Base-by-base conservation (phyloP, 2,888 invertebrate species). In the Drosophila birchii region DNA sequence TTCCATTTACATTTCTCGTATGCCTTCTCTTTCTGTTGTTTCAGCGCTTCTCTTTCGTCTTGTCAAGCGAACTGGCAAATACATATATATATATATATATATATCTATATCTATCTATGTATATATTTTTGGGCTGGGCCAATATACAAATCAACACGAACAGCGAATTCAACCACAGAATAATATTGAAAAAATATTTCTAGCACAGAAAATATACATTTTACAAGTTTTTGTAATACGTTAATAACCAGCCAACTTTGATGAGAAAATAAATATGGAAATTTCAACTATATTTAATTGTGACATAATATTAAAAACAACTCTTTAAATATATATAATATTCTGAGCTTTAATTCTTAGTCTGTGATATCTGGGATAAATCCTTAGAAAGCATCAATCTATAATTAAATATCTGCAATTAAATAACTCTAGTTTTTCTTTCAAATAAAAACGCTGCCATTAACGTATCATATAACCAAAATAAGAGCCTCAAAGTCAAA, bases 1-100 rank as follows among this genome's bases (percentile, higher is more conserved):
- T 89, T 84, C 81, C 59, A 87, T 89, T 85, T 75, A 81, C 68
- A 84, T 87, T 81, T 71, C 20, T 55, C 49, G 43, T 43, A 44
- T 18, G 23, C 44, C 38, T n/a, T n/a, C n/a, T 36, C 64, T 23
- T n/a, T 20, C 41, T 20, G 26, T 29, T 11, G 51, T 34, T 14
- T 29, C 12, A 34, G 20, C 20, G 51, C 34, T 51, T 56, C 36
- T 61, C 26, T 44, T n/a, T 53, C 34, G 43, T 41, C 43, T 55
- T 36, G 43, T 43, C 51, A 44, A 44, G 39, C 47, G 36, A 43
- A 66, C 14, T 49, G 39, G 39, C 32, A 68, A 51, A 64, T 26
- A 68, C 61, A 57, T n/a, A 47, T n/a, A 26, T 47, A 11, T n/a
- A 11, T n/a, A n/a, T 26, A 44, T 14, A 14, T 20, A 43, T 32